Base-by-base conservation (phyloP, 1,140 invertebrate genomes). In the Pseudomyrmex pallidus region DNA sequence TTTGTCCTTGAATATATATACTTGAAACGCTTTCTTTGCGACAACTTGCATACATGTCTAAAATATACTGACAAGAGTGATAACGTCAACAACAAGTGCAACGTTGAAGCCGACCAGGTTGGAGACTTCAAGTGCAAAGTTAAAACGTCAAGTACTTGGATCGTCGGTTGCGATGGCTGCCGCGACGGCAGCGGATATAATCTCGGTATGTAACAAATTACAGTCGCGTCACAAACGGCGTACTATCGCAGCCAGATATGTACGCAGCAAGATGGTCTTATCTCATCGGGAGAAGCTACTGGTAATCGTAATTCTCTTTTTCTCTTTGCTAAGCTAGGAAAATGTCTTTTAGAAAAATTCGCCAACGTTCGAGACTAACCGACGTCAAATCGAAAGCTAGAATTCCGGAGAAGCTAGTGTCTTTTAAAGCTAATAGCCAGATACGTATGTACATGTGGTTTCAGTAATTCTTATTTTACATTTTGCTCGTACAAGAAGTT, bases 191-290 rank as follows among this genome's bases (percentile, higher is more conserved):
- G 80, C 85, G 84, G 83, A 86, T 74, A 78, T 90, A 80, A 91
- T 90, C 87, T 87, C 84, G 59, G 46, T 22, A 57, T 64, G 61
- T 86, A 92, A 92, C 92, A 92, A 92, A 92, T 92, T 91, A 92
- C 67, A 77, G 63, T 64, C 74, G 35, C 35, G 85, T 85, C 88
- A 74, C 85, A 87, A 83, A 82, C 82, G 82, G 76, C 67, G 77
- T 83, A 87, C 87, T 92, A 93, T 93, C 91, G 85, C 89, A 67
- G 67, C 80, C 90, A 92, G 90, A 92, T 91, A 90, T 84, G 87
- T 89, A 82, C 74, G 84, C 74, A 84, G 83, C 84, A 80, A 90
- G 85, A 90, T 89, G 83, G 82, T 61, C 87, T 91, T 91, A 91
- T 91, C 90, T 90, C 88, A 76, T 88, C 76, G 83, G 35, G 35